Percentiles rank a stretch among this genome's conserved stretches.
phyloP scores from a whole-genome alignment of 2,797 vertebrate species.

The Etheostoma perlongum region DNA sequence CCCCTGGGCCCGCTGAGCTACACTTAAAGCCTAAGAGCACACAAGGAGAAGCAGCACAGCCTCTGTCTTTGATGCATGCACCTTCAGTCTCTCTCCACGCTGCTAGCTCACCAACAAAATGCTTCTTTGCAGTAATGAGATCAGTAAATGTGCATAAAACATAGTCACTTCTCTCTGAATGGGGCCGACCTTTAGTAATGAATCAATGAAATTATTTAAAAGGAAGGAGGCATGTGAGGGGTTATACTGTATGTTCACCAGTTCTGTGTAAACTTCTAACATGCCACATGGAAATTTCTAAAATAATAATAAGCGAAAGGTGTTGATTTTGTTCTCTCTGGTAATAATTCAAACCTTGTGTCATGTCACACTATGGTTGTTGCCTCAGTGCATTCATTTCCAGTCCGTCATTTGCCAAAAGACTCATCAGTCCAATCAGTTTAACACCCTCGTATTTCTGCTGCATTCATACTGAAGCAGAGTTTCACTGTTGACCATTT shows the following conservation, averaged over 20 bases:
- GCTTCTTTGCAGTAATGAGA: not conserved
- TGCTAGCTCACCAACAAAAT: conserved; percentile 37
- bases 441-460: conserved; percentile 1
- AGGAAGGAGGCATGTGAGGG: not conserved
- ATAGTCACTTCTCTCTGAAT: not conserved
- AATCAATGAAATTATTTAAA: conserved; percentile 2
- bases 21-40: conserved; percentile 66
- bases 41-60: conserved; percentile 58
- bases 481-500: conserved; percentile 5
- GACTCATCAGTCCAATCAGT: conserved; percentile 49
- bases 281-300: conserved; percentile 29
- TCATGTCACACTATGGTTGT: conserved; percentile 53
- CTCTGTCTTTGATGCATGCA: conserved; percentile 59
- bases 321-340: conserved; percentile 64
- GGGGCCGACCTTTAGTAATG: conserved; percentile 11
- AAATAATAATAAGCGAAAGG: conserved; percentile 44
- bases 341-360: conserved; percentile 57
- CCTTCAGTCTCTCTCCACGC: conserved; percentile 28
- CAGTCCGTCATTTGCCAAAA: conserved; percentile 50
- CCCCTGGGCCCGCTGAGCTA: conserved; percentile 46
- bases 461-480: conserved; percentile 9
- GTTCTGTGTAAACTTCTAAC: conserved; percentile 22
- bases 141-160: no score
- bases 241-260: not conserved
- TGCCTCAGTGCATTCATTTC: conserved; percentile 56